Conservation (phyloP, 64 coral and sea anemone genomes). For the Stylophora pistillata region DNA sequence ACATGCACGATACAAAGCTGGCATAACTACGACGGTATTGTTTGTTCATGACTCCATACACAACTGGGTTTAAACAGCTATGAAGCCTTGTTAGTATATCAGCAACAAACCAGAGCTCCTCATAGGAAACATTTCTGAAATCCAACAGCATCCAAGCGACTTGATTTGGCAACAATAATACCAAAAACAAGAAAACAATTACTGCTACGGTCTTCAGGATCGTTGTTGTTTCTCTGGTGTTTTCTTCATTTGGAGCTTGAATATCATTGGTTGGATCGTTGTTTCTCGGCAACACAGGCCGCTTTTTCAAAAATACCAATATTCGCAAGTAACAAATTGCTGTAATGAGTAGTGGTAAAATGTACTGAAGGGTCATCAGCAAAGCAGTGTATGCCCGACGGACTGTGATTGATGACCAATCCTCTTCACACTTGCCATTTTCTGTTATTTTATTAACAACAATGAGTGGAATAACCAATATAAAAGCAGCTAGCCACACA, state of each 20-base stretch:
- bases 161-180: slow-evolving; percentile 53
- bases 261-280: not conserved
- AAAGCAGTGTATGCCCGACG: slow-evolving; percentile 37
- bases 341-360: slow-evolving; percentile 53
- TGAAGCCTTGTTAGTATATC: slow-evolving; percentile 62
- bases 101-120: not conserved
- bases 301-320: slow-evolving; percentile 20
- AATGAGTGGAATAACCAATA: slow-evolving; percentile 33
- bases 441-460: slow-evolving; percentile 6
- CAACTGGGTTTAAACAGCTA: slow-evolving; percentile 79
- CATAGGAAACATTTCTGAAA: slow-evolving; percentile 6
- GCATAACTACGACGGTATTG: slow-evolving; percentile 60
- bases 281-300: not conserved
- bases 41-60: slow-evolving; percentile 74
- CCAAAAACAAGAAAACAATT: slow-evolving; percentile 51
- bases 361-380: slow-evolving; percentile 36
- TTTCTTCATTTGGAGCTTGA: not conserved
- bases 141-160: slow-evolving; percentile 63
- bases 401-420: slow-evolving; percentile 34
- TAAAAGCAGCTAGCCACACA: slow-evolving; percentile 43
- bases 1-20: not conserved
- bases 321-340: slow-evolving; percentile 42
- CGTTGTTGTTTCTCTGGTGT: slow-evolving; percentile 22
- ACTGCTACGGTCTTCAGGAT: slow-evolving; percentile 47
- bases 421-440: slow-evolving; percentile 6